Base-by-base conservation (phyloP, 2,888 invertebrate species). In the Spodoptera littoralis region DNA sequence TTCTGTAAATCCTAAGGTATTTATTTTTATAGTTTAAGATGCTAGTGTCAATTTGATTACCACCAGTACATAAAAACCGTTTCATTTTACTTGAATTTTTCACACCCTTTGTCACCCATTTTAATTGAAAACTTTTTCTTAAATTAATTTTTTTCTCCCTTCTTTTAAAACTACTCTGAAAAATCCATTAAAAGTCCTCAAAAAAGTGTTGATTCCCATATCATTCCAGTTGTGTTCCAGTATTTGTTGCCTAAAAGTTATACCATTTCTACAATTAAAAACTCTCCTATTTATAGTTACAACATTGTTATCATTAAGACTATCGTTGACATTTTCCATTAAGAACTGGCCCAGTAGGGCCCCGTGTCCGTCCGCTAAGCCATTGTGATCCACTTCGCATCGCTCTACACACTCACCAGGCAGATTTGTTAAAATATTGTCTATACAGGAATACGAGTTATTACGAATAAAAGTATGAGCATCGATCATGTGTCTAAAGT, bases 351-450 rank as follows among this genome's bases (percentile, higher is more conserved):
- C 46, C 4, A 51, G 11, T 3, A 62, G 11, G n/a, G 18, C 63
- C 4, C 47, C 57, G 47, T 63, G 63, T 13, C 62, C 62, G 24
- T 57, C 62, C 11, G 52, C 50, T 24, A 63, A 12, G 4, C 52
- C 48, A 36, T 63, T 63, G 3, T 57, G 57, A 18, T 63, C 62
- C 4, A 62, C 18, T 3, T 52, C 30, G 36, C 42, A 42, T 22
- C 13, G 30, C n/a, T 12, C 22, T 2, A 47, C n/a, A 6, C n/a
- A 30, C 1, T 45, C 36, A 6, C 41, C 50, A 22, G 51, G n/a
- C 11, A 57, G 13, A 48, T 62, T 62, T 8, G 62, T 44, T 1
- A 62, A 30, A 1, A 55, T 5, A 12, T 61, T 55, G 24, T 55
- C 61, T 9, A 62, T 48, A 52, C 55, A 61, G 3, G 55, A 61